These are phyloP conservation scores for Sebastes itinus DNA, from an alignment of 2,797 vertebrate species.

Conservation along the genomic window DNA sequence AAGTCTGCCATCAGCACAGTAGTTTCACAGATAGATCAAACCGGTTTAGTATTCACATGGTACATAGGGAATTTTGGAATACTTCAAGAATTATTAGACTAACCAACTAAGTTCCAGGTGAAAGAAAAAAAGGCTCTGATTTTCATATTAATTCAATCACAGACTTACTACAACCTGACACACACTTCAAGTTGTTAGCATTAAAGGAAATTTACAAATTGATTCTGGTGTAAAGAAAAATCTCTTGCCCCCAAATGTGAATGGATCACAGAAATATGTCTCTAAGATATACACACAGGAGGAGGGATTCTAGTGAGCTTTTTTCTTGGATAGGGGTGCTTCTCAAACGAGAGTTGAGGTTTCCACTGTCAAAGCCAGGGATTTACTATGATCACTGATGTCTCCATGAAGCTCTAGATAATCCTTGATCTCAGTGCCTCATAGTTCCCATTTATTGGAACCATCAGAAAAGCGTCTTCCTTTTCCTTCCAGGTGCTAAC, in stretches of 20 bases:
- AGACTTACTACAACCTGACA: background rate
- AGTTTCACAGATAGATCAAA: background rate
- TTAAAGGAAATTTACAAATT: background rate
- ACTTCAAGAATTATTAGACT: background rate
- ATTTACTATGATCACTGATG: background rate
- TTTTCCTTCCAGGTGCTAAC: slow-evolving; percentile 48
- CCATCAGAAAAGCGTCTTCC: background rate
- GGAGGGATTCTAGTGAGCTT: background rate
- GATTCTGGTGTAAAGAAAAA: background rate
- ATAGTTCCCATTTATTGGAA: background rate
- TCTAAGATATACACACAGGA: background rate
- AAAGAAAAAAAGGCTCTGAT: background rate
- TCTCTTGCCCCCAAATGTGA: background rate
- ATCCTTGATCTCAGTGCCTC: background rate
- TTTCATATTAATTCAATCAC: background rate
- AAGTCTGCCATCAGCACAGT: slow-evolving; percentile 15
- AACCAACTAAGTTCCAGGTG: background rate
- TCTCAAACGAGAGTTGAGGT: background rate
- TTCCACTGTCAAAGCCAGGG: background rate
- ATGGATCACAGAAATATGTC: background rate
- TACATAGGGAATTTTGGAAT: background rate
- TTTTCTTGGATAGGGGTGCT: background rate
- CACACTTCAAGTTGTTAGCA: background rate
- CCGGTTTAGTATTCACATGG: background rate
- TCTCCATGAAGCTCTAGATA: background rate